Evolutionary conservation across 2,113 vertebrate genomes (phyloP), one percentile per base, ranked within the genome.

Genomic region (Pelobates fuscus): DNA sequence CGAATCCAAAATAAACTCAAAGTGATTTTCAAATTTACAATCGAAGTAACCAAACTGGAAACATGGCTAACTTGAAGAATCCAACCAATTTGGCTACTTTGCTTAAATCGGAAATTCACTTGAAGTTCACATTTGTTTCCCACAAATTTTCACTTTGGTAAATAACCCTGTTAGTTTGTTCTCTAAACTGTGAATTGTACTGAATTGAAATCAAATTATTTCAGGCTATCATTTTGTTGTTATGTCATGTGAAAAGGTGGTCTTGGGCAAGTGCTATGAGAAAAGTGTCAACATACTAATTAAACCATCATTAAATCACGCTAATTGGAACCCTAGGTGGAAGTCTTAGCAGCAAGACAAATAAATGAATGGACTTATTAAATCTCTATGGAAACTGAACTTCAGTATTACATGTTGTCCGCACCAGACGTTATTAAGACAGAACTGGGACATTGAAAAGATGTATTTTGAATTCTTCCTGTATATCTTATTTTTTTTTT

Each of bases 271-370:
- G 60, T 25, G 3, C 63, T 23, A 75, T 75, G 72, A 46, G 65
- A 75, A 75, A 66, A 75, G 72, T 75, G 72, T 75, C 72, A 75
- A 75, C 72, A 75, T 75, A 75, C 72, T 75, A 75, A 75, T 75
- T 75, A 75, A 75, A 60, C 43, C 72, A 75, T 75, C 63, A 75
- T 67, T 75, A 75, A 37, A 75, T 67, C 52, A 63, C 24, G 60
- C 72, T 75, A 75, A 75, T 75, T 75, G 72, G 63, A 63, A 67
- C 72, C 63, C 63, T 75, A 75, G 72, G 72, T 65, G 72, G 72
- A 66, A 58, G 54, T 60, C 55, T 65, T 63, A 49, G 72, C 72
- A 59, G 63, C 63, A 75, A 59, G 63, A 54, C 63, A 26, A 46
- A 75, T 67, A 75, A 58, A 29, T 67, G 72, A 75, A 75, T 67